Conservation (phyloP, 2,888 invertebrate genomes). For the Protophormia terraenovae region DNA sequence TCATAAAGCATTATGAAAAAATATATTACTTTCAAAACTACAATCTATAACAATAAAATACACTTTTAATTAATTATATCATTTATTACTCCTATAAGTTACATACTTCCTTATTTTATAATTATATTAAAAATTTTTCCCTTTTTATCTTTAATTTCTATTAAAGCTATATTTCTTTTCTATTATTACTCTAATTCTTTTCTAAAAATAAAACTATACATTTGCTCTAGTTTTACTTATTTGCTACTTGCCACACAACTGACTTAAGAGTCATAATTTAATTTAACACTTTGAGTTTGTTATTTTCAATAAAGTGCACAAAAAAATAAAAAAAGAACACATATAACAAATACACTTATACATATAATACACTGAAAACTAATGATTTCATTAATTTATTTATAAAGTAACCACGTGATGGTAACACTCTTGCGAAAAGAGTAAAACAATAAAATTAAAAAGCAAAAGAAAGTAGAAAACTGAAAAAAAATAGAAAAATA, state of each 20-base stretch:
- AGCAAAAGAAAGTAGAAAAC: conserved; percentile 26
- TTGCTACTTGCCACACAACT: conserved; percentile 36
- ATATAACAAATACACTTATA: neutral
- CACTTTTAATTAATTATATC: too few relatives aligned
- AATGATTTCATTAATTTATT: conserved; percentile 70
- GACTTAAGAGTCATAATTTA: conserved; percentile 65
- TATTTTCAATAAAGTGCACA: conserved; percentile 48
- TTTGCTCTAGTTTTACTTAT: conserved; percentile 35
- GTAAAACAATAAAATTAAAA: conserved; percentile 42
- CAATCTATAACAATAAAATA: too few relatives aligned
- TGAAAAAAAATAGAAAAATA: too few relatives aligned
- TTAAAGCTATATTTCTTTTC: conserved; percentile 4
- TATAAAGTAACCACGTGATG: conserved; percentile 70
- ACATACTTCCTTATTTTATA: too few relatives aligned
- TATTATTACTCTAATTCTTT: neutral
- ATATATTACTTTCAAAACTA: too few relatives aligned
- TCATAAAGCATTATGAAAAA: too few relatives aligned
- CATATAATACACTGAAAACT: conserved; percentile 35
- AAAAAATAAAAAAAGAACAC: neutral
- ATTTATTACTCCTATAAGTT: too few relatives aligned
- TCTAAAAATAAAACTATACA: neutral
- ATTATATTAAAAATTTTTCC: too few relatives aligned
- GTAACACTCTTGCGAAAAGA: conserved; percentile 37
- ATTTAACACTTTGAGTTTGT: conserved; percentile 66
- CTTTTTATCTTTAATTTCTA: neutral